Evolutionary conservation across 92 coral and sea anemone species (phyloP).

Genomic region (Paramuricea clavata): DNA sequence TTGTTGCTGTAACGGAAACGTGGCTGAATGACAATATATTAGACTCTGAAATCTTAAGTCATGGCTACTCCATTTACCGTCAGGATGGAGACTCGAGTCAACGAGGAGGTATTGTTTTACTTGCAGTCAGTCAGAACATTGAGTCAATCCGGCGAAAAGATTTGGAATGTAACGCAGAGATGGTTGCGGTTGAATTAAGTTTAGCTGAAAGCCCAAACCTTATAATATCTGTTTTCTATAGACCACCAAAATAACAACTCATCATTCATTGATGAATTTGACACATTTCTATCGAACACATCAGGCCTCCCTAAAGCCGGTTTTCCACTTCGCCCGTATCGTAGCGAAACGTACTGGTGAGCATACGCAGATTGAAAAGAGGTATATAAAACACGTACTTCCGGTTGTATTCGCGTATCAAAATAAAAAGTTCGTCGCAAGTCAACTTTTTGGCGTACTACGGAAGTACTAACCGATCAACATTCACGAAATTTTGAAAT

Average conservation of each 20-base stretch:
- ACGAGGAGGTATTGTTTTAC: slow-evolving; percentile 14
- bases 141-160: neutral
- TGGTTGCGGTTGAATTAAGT: slow-evolving; percentile 25
- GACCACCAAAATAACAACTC: slow-evolving; percentile 12
- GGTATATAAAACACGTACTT: too few species aligned
- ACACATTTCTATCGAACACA: neutral
- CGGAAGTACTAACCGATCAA: too few species aligned
- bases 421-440: too few species aligned
- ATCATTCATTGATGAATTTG: slow-evolving; percentile 10
- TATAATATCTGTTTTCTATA: neutral
- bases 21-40: slow-evolving; percentile 23
- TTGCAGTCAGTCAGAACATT: slow-evolving; percentile 15
- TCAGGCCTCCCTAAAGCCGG: neutral
- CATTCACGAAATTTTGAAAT: too few species aligned
- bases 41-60: slow-evolving; percentile 22
- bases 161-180: slow-evolving; percentile 37
- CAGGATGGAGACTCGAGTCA: slow-evolving; percentile 1
- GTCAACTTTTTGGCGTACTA: too few species aligned
- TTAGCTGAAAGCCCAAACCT: neutral
- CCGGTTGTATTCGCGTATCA: too few species aligned
- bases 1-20: slow-evolving; percentile 38
- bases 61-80: slow-evolving; percentile 26
- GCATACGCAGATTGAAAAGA: too few species aligned
- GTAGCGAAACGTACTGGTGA: too few species aligned
- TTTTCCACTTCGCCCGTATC: too few species aligned